Percentiles rank a stretch among this genome's conserved stretches.
phyloP scores from a whole-genome alignment of 92 coral and sea anemone genomes.

The Nematostella vectensis region DNA sequence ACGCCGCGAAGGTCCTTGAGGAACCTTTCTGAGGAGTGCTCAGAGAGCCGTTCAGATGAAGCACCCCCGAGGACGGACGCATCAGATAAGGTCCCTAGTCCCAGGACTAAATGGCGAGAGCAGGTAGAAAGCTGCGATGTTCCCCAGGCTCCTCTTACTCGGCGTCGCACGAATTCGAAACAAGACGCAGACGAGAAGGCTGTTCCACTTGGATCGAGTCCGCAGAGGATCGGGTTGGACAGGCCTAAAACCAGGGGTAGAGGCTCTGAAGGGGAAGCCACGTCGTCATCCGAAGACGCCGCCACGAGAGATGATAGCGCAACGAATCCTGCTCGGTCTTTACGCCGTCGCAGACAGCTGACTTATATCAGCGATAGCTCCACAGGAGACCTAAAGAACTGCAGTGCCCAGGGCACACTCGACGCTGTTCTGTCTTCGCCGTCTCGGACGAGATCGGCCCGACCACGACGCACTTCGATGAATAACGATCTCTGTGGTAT shows the following conservation, averaged over 20 bases:
- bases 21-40: not conserved
- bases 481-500: too few species aligned
- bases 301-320: not conserved
- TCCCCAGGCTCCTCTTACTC: not conserved
- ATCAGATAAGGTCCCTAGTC: conserved; percentile 21
- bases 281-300: conserved; percentile 13
- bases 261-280: conserved; percentile 5
- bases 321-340: conserved; percentile 9
- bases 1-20: conserved; percentile 15
- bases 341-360: conserved; percentile 13
- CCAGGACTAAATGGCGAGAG: conserved; percentile 51
- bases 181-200: not conserved
- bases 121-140: conserved; percentile 30
- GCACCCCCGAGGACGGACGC: not conserved
- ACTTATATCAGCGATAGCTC: not conserved
- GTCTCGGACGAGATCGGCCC: too few species aligned
- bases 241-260: conserved; percentile 23
- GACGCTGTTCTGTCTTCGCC: too few species aligned
- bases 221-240: conserved; percentile 5
- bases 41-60: conserved; percentile 8
- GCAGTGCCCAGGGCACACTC: not conserved
- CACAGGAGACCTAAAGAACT: too few species aligned
- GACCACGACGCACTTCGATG: too few species aligned
- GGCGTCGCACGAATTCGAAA: not conserved
- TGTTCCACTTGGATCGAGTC: too few species aligned